Conservation (phyloP, 1,140 invertebrate genomes). For the Neodiprion pinetum region DNA sequence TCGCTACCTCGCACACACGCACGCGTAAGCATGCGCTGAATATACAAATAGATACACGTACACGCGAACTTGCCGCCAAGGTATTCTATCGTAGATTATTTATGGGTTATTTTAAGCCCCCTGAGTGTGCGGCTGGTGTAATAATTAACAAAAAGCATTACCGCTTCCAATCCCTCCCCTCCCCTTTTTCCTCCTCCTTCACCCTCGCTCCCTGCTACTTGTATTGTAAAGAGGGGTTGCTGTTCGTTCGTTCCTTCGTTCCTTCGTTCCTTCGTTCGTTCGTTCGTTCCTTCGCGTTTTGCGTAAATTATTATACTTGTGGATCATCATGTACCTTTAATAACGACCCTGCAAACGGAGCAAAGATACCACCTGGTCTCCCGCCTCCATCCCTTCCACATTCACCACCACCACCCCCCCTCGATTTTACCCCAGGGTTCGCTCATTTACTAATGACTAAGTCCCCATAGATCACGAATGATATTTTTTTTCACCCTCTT, state of each 20-base stretch:
- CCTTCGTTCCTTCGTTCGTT: constrained; percentile 1
- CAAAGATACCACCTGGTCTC: constrained; percentile 43
- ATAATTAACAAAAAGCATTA: constrained; percentile 54
- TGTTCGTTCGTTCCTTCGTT: too few species aligned
- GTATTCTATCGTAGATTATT: constrained; percentile 37
- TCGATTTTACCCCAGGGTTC: constrained; percentile 37
- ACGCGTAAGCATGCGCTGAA: too few species aligned
- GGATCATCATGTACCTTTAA: too few species aligned
- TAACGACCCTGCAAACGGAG: not conserved
- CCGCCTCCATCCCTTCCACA: not conserved
- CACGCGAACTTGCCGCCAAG: not conserved
- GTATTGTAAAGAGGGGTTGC: not conserved
- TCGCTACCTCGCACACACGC: too few species aligned
- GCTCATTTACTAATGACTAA: constrained; percentile 58
- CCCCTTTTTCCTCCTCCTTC: constrained; percentile 9
- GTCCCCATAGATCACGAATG: constrained; percentile 31
- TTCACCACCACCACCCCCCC: constrained; percentile 27
- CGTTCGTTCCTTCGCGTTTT: constrained; percentile 24
- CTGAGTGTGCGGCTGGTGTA: constrained; percentile 44
- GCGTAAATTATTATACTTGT: not conserved
- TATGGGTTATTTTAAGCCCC: constrained; percentile 49
- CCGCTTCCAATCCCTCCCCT: constrained; percentile 14
- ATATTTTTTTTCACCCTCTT: not conserved
- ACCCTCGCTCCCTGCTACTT: not conserved
- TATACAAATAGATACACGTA: too few species aligned